Conservation (phyloP, 2,113 vertebrate genomes). For the Nothocercus julius region DNA sequence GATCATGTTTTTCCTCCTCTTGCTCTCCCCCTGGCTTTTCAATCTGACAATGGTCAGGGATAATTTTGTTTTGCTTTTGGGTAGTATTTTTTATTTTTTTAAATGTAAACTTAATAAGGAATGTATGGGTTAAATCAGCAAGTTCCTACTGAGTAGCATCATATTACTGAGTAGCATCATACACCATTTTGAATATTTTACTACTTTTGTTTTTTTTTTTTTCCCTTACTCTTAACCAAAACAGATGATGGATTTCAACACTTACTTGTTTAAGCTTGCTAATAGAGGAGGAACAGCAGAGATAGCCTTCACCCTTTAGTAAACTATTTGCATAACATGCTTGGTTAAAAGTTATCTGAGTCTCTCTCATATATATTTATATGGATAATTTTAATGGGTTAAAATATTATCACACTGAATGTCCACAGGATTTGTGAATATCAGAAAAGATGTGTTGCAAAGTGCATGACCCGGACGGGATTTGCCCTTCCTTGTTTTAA, state of each 20-base stretch:
- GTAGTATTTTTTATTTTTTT: neutral
- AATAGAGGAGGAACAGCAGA: neutral
- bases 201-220: neutral
- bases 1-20: rapidly evolving
- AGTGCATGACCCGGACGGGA: neutral
- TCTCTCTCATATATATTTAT: neutral
- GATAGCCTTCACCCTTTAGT: neutral
- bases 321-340: rapidly evolving
- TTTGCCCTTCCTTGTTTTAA: neutral
- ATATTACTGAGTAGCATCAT: neutral
- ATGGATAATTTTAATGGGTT: neutral
- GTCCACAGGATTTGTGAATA: neutral
- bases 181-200: neutral
- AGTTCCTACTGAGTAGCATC: neutral
- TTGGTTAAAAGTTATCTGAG: neutral
- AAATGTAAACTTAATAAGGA: neutral
- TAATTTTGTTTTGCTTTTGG: neutral
- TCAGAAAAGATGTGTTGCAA: neutral
- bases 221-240: neutral
- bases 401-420: neutral
- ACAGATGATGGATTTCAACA: neutral
- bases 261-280: neutral
- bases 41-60: neutral
- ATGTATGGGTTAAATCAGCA: neutral
- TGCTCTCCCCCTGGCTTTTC: neutral